phyloP scores from a whole-genome alignment of 2,113 vertebrate genomes.

The Stictonetta naevosa region DNA sequence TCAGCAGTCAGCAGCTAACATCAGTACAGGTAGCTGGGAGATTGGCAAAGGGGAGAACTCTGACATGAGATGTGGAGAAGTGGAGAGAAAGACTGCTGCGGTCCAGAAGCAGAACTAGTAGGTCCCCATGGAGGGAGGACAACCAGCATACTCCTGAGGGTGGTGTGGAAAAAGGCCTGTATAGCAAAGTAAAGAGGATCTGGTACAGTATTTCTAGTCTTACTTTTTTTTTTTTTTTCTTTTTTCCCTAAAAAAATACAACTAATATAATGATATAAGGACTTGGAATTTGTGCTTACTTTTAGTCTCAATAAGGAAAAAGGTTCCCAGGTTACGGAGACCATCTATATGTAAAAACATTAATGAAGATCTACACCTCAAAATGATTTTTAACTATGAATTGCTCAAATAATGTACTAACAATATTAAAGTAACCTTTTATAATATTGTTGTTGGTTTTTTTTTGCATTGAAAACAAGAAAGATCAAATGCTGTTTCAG shows the following conservation, averaged over 20 bases:
- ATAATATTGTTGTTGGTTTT: too few relatives aligned
- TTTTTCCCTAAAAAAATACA: rapidly evolving
- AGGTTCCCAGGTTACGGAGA: neutral
- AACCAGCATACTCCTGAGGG: neutral
- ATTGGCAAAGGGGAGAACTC: neutral
- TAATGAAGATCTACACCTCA: neutral
- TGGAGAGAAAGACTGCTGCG: neutral
- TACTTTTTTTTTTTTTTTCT: neutral
- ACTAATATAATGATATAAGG: neutral
- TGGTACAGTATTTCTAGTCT: neutral
- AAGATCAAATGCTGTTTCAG: neutral
- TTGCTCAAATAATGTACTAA: neutral
- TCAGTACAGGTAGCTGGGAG: neutral
- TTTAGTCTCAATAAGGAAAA: neutral
- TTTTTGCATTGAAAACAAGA: neutral
- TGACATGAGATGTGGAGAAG: neutral
- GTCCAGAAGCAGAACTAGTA: neutral
- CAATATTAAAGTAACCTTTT: neutral
- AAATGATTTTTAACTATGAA: neutral
- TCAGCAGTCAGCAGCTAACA: neutral
- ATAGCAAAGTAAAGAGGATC: neutral
- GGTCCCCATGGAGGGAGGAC: neutral
- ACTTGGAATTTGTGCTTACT: neutral
- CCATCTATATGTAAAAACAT: neutral
- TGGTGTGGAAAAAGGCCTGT: neutral